phyloP scores from a whole-genome alignment of 2,797 vertebrate genomes.

The Ara ararauna region DNA sequence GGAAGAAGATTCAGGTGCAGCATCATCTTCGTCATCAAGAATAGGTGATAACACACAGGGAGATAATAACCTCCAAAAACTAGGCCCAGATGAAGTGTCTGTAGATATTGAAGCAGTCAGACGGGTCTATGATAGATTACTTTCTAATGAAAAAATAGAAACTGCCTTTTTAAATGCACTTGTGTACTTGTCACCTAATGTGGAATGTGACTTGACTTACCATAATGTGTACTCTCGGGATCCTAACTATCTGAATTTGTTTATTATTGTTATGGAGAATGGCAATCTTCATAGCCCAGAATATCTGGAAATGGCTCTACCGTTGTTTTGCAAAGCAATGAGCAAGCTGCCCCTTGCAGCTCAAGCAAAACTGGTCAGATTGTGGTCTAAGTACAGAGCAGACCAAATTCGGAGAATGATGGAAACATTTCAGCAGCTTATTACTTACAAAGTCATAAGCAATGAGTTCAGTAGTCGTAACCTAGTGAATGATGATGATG shows the following conservation, averaged over 20 bases:
- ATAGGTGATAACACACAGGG: constrained; percentile 81
- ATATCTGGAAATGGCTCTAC: constrained; percentile 95
- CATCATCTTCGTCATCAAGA: constrained; percentile 81
- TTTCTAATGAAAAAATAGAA: constrained; percentile 92
- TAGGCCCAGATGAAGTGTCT: constrained; percentile 85
- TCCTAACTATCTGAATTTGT: constrained; percentile 96
- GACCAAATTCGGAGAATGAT: constrained; percentile 92
- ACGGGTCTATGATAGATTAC: constrained; percentile 90
- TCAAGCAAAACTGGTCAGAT: constrained; percentile 87
- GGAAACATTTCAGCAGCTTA: constrained; percentile 99
- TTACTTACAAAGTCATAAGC: constrained; percentile 97
- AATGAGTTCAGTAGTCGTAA: constrained; percentile 93
- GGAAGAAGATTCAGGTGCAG: constrained; percentile 83
- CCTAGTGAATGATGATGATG: constrained; percentile 94
- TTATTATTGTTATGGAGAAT: constrained; percentile 97
- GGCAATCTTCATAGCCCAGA: constrained; percentile 97
- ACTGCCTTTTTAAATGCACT: constrained; percentile 94
- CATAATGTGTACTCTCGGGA: constrained; percentile 93
- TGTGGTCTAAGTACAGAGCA: constrained; percentile 90
- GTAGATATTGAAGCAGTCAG: constrained; percentile 92
- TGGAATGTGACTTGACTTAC: constrained; percentile 97
- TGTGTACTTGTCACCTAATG: constrained; percentile 94
- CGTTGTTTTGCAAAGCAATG: constrained; percentile 98
- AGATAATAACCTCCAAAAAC: constrained; percentile 79
- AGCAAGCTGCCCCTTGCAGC: constrained; percentile 92